Conservation (phyloP, 2,797 vertebrate genomes). For the Petrocephalus sullivani region DNA sequence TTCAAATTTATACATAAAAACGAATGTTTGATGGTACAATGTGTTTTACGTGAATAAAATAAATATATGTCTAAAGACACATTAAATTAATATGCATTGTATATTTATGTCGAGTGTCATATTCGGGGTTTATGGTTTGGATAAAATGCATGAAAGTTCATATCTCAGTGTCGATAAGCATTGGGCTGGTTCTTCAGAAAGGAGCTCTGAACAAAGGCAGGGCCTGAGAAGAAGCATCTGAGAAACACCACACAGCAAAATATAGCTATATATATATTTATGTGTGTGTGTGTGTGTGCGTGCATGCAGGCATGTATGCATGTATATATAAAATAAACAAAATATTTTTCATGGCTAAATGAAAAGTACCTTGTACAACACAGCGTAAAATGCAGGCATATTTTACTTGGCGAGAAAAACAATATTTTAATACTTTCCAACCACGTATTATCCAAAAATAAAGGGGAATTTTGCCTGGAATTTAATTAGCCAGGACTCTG, state of each 20-base stretch:
- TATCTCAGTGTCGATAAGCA: no score
- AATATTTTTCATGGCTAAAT: not conserved
- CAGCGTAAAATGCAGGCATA: not conserved
- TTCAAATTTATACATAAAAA: not conserved
- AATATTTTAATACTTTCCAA: not conserved
- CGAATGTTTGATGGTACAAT: no score
- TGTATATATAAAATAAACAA: no score
- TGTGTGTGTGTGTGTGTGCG: no score
- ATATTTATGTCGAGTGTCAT: not conserved
- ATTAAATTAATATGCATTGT: not conserved
- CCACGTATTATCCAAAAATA: not conserved
- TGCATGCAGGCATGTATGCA: no score
- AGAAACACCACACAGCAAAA: no score
- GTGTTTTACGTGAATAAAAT: no score
- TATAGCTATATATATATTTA: no score
- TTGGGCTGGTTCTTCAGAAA: no score
- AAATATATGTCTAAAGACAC: no score
- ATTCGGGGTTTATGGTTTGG: not conserved
- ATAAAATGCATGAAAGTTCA: not conserved
- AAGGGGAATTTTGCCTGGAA: not conserved
- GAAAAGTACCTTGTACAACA: not conserved
- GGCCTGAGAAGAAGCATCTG: not conserved
- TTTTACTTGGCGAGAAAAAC: not conserved
- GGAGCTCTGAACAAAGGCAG: no score
- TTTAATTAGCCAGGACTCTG: not conserved